phyloP scores from a whole-genome alignment of 2,888 invertebrate genomes.

The Andricus curvator region DNA sequence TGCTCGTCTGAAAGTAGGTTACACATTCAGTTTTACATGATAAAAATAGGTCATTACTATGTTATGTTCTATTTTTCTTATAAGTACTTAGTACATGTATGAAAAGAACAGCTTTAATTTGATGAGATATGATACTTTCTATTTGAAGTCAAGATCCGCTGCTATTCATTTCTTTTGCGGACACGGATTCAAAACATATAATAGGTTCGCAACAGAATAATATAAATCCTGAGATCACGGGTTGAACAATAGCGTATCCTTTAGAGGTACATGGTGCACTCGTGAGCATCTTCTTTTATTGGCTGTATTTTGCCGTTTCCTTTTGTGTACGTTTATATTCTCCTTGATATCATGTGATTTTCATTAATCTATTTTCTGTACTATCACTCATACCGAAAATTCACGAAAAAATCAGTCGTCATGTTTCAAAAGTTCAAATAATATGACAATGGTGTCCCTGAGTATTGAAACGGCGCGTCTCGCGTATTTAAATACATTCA shows the following conservation, averaged over 20 bases:
- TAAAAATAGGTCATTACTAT: slow-evolving; percentile 67
- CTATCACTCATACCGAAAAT: background rate
- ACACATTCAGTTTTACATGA: slow-evolving; percentile 77
- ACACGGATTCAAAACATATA: background rate
- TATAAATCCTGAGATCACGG: background rate
- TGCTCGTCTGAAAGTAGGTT: slow-evolving; percentile 79
- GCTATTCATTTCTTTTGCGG: background rate
- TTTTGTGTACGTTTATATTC: background rate
- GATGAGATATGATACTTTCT: background rate
- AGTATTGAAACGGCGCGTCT: background rate
- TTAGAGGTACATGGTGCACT: background rate
- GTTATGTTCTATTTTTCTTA: slow-evolving; percentile 56
- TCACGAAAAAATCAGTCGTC: background rate
- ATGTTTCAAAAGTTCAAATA: slow-evolving; percentile 2
- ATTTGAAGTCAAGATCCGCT: slow-evolving; percentile 5
- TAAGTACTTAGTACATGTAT: slow-evolving; percentile 8
- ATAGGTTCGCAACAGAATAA: background rate
- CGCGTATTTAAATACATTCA: background rate
- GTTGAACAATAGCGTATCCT: background rate
- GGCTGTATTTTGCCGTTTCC: background rate
- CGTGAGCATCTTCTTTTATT: background rate
- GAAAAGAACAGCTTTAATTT: background rate
- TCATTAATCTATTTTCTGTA: background rate
- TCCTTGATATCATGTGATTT: background rate
- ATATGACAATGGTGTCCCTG: slow-evolving; percentile 18